A percentile compares a stretch with the other conserved stretches of the same genome.
phyloP scores from a whole-genome alignment of 2,888 invertebrate species.

The Caenorhabditis sulstoni region DNA sequence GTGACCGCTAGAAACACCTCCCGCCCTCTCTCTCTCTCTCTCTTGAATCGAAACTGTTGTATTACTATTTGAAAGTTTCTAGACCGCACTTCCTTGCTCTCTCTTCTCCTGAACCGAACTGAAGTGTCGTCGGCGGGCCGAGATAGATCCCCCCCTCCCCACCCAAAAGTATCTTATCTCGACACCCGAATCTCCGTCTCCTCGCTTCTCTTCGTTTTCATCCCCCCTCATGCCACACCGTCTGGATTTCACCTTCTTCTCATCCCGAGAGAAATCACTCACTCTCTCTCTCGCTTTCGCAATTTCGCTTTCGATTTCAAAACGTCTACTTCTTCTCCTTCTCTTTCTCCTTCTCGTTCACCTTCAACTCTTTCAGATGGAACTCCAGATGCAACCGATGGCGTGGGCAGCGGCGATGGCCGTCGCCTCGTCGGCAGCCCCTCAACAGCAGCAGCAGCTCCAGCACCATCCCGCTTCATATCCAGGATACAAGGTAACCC shows the following conservation, averaged over 20 bases:
- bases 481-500: constrained; percentile 23
- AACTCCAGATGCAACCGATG: constrained; percentile 46
- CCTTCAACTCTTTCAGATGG: constrained; percentile 17
- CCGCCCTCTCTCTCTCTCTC: not conserved
- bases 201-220: constrained; percentile 16
- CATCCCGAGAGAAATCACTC: constrained; percentile 23
- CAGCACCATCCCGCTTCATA: constrained; percentile 21
- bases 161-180: not conserved
- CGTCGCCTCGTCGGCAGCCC: constrained; percentile 17
- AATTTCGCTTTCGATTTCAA: too few species aligned
- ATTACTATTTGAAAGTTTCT: constrained; percentile 36
- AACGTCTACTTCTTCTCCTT: too few species aligned
- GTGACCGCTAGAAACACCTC: not conserved
- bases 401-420: constrained; percentile 34
- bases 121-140: too few species aligned
- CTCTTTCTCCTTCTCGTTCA: constrained; percentile 2
- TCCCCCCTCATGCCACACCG: not conserved
- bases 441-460: constrained; percentile 32
- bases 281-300: too few species aligned
- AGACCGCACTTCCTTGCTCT: constrained; percentile 1
- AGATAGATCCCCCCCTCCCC: not conserved
- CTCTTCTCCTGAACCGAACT: constrained; percentile 2
- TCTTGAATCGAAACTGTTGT: constrained; percentile 8
- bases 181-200: constrained; percentile 8
- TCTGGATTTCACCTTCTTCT: constrained; percentile 9